These are phyloP conservation scores for Tretioscincus oriximinensis DNA, from an alignment of 2,113 vertebrate genomes.

Conservation along the genomic window DNA sequence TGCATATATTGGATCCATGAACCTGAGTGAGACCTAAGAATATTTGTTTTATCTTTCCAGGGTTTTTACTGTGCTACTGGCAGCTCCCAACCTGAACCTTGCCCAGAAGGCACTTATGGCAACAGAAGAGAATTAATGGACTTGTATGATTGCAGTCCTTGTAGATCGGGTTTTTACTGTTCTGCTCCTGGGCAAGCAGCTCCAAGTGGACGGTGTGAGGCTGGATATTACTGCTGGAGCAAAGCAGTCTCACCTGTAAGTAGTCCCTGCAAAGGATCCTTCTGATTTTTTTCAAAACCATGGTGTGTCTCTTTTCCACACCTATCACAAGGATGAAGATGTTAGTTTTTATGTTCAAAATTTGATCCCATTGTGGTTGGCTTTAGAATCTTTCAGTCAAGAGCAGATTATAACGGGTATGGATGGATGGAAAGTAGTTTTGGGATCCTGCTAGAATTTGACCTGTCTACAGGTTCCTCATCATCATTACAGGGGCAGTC, in stretches of 20 bases:
- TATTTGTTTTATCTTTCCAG: conserved; percentile 59
- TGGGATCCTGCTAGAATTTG: too few species aligned
- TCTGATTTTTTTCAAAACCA: background rate
- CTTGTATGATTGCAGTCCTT: conserved; percentile 71
- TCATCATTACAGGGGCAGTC: too few species aligned
- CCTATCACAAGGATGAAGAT: background rate
- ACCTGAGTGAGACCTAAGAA: fast-evolving
- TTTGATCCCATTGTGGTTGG: background rate
- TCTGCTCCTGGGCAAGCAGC: conserved; percentile 69
- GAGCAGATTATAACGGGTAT: too few species aligned
- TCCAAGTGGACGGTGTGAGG: conserved; percentile 77
- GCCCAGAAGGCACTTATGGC: conserved; percentile 81
- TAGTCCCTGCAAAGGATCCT: background rate
- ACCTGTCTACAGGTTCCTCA: too few species aligned
- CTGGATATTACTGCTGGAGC: conserved; percentile 83
- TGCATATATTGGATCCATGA: fast-evolving
- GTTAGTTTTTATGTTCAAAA: too few species aligned
- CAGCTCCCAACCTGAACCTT: conserved; percentile 75
- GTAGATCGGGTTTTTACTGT: conserved; percentile 80
- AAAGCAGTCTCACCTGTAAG: conserved; percentile 79
- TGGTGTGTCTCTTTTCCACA: background rate
- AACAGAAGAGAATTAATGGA: conserved; percentile 64
- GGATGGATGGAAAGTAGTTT: too few species aligned
- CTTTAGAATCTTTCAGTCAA: background rate
- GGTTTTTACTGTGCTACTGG: conserved; percentile 80